Evolutionary conservation across 2,888 invertebrate species (phyloP), one percentile per base, ranked within the genome.

Genomic region (Sphecodes monilicornis): DNA sequence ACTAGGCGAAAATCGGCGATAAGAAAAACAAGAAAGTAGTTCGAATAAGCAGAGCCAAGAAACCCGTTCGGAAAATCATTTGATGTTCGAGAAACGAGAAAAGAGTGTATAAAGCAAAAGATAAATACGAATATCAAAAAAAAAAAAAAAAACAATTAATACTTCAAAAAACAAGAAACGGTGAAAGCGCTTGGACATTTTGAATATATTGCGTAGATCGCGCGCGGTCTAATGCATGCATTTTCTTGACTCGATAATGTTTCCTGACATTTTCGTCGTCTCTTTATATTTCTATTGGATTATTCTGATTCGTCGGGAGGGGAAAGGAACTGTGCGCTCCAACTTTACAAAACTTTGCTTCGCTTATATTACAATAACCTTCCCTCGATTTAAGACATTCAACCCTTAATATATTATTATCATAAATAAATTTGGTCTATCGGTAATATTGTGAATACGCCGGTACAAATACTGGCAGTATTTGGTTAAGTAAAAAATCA

Each of bases 371-470:
- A 94, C 93, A 94, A 92, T 92, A 93, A 93, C 92, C 90, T 91
- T 94, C 91, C 91, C 92, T 92, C 90, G 91, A 91, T 92, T 93
- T 91, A 92, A 92, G 93, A 94, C 91, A 93, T 92, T 91, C 92
- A 92, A 94, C 92, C 93, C 91, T 93, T 92, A 93, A 94, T 92
- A 93, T 94, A 94, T 93, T 94, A 94, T 94, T 94, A 94, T 94
- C 94, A 94, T 94, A 94, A 94, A 94, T 94, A 94, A 94, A 94
- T 94, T 94, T 94, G 94, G 94, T 94, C 94, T 94, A 94, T 94
- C 93, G 94, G 93, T 94, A 94, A 94, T 94, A 94, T 94, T 93
- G 92, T 93, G 92, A 94, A 94, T 94, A 94, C 94, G 94, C 94
- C 94, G 91, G 92, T 93, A 92, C 87, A 91, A 91, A 92, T 91